Evolutionary conservation across 2,888 invertebrate species (phyloP), one percentile per base, ranked within the genome.

Genomic region (Hydraecia micacea): DNA sequence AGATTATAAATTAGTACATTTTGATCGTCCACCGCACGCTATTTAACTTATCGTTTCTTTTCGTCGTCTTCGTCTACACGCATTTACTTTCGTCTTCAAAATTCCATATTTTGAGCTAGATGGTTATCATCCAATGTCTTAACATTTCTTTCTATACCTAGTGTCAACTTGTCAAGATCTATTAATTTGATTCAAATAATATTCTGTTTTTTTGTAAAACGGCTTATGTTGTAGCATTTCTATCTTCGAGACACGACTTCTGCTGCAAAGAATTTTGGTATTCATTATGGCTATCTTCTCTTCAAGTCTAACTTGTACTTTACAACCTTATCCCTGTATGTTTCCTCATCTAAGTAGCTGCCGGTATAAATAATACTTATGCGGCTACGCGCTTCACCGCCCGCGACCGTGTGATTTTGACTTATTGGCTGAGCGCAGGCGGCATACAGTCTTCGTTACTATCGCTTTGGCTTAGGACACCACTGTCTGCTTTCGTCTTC

Each of bases 341-440:
- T 91, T 88, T 85, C 71, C 86, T 76, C 74, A 76, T 86, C 87
- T 91, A 93, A 94, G 93, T 92, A 93, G 91, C 94, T 93, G 92
- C 90, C 90, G 91, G 91, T 93, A 94, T 93, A 93, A 95, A 95
- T 94, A 95, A 95, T 93, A 92, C 92, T 81, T 80, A 84, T 73
- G 91, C 89, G 89, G 90, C 92, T 93, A 93, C 93, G 91, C 92
- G 95, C 94, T 92, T 87, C 92, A 90, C 92, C 93, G 95, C 94
- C 91, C 87, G 87, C 88, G 84, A 90, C 89, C 93, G 91, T 92
- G 93, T 95, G 91, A 93, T 94, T 95, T 95, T 95, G 95, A 96
- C 93, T 94, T 94, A 95, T 94, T 93, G 92, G 89, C 91, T 89
- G 88, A 68, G 21, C 68, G n/a, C 66, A 77, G 73, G 66, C 65